Evolutionary conservation across 1,140 invertebrate genomes (phyloP).

Genomic region (Apis florea): DNA sequence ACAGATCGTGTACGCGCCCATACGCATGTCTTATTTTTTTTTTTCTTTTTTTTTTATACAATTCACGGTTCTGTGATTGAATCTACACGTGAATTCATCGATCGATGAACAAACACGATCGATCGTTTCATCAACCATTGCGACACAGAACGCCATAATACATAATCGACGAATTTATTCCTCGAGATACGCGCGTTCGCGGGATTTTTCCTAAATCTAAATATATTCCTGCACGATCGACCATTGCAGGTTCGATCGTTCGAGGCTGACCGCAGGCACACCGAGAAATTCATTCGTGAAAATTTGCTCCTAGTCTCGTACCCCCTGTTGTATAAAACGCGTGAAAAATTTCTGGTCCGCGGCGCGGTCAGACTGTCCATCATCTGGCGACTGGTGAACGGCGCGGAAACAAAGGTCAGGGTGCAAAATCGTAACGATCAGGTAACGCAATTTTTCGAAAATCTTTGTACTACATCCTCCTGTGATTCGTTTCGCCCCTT

Average conservation of each 20-base stretch:
- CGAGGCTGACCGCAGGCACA: not conserved
- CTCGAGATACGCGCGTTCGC: not conserved
- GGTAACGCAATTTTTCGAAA: constrained; percentile 11
- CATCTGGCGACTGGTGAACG: too few species aligned
- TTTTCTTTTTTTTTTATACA: not conserved
- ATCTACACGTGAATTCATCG: constrained; percentile 35
- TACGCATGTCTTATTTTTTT: not conserved
- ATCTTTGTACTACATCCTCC: constrained; percentile 38
- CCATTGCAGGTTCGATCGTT: not conserved
- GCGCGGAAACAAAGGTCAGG: not conserved
- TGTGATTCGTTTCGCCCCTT: not conserved
- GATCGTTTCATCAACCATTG: constrained; percentile 1
- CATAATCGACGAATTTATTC: not conserved
- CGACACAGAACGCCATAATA: not conserved
- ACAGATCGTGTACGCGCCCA: not conserved
- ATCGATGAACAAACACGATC: constrained; percentile 16
- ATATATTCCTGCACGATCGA: not conserved
- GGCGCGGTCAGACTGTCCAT: not conserved
- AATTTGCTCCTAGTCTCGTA: not conserved
- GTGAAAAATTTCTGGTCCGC: constrained; percentile 23
- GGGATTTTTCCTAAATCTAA: not conserved
- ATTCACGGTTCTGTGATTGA: constrained; percentile 24
- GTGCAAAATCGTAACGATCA: not conserved
- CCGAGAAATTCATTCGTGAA: not conserved
- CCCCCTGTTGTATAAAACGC: constrained; percentile 6